Percentiles rank a stretch among this genome's conserved stretches.
phyloP scores from a whole-genome alignment of 1,140 invertebrate genomes.

The Polyergus mexicanus region DNA sequence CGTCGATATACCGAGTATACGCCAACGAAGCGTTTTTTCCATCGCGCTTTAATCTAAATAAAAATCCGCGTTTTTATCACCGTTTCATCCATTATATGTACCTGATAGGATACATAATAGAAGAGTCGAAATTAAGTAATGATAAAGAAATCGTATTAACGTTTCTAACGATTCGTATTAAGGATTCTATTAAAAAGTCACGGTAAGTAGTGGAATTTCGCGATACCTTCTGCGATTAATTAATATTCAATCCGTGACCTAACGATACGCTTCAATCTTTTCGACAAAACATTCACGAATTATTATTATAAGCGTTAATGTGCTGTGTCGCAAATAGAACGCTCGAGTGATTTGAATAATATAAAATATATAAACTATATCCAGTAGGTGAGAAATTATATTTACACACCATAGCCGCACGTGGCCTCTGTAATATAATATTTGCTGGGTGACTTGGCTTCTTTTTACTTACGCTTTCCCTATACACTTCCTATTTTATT shows the following conservation, averaged over 20 bases:
- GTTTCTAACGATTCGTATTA: too few species aligned
- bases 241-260: neutral
- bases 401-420: neutral
- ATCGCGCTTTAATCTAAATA: neutral
- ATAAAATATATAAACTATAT: neutral
- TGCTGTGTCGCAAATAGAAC: neutral
- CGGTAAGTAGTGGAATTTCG: neutral
- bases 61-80: neutral
- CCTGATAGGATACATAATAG: neutral
- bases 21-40: neutral
- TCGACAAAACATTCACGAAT: neutral
- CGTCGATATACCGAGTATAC: neutral
- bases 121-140: neutral
- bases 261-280: neutral
- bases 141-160: neutral
- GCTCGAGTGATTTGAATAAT: neutral
- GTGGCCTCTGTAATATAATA: neutral
- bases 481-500: slow-evolving; percentile 33
- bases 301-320: neutral
- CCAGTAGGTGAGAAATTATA: neutral
- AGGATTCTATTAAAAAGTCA: neutral
- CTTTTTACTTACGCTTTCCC: slow-evolving; percentile 19
- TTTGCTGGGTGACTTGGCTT: neutral
- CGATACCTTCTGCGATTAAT: neutral
- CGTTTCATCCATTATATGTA: neutral